Evolutionary conservation across 2,113 vertebrate genomes (phyloP), one percentile per base, ranked within the genome.

Genomic region (Hypomesus transpacificus): DNA sequence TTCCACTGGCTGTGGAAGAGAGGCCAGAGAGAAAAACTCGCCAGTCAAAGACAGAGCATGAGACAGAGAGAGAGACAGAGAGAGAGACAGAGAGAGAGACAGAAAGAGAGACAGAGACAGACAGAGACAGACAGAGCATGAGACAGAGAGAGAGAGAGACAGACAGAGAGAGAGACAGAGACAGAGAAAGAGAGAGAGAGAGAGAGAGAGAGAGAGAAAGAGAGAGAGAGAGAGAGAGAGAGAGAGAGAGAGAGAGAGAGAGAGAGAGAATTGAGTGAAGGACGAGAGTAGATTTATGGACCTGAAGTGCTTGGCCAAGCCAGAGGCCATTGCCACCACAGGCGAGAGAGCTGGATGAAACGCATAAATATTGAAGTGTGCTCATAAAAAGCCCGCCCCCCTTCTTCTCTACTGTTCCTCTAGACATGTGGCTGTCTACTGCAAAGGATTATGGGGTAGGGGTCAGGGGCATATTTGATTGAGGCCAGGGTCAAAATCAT

Each of bases 211-310:
- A 28, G 46, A 65, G 56, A 26, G 28, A 31, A 14, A n/a, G 59
- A 57, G 8, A 57, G 66, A 69, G 20, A 69, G 26, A 54, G 67
- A 69, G 50, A 63, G 57, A 74, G 66, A 73, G 20, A 66, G 0
- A 68, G 75, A 76, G 64, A 83, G 46, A 79, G 63, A 82, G 39
- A 66, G 69, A 79, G 39, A 70, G 51, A 26, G 68, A 66, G 71
- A 26, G 58, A 77, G 58, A 62, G 65, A 79, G 80, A 73, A 64
- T 5, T 18, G 54, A 56, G 54, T 18, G 22, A 63, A 18, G 3
- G 60, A 76, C 74, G 13, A 71, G 58, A 75, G 74, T 58, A 76
- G 81, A 86, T 89, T 90, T 86, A 89, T 81, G 20, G 65, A 3
- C 26, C 56, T 75, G 72, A 75, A 80, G 71, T 14, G 66, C 70